Conservation (phyloP, 2,113 vertebrate genomes). For the Dasyornis broadbenti region DNA sequence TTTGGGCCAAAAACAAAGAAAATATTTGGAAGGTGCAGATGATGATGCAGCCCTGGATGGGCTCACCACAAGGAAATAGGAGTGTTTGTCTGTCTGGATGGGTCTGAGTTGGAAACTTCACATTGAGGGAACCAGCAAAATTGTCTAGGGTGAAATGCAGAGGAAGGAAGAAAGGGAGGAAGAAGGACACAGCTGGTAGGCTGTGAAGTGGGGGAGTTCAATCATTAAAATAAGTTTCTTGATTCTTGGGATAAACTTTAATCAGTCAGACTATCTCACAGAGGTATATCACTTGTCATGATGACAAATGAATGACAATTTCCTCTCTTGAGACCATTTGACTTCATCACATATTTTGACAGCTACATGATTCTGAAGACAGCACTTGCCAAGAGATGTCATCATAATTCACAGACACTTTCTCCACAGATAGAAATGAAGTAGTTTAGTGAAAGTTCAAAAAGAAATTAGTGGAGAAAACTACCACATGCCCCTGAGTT, state of each 20-base stretch:
- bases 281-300: slow-evolving; percentile 35
- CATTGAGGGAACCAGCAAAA: not conserved
- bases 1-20: not conserved
- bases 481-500: not conserved
- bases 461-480: not conserved
- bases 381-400: slow-evolving; percentile 42
- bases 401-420: slow-evolving; percentile 43
- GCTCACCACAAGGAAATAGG: not conserved
- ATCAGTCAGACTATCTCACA: slow-evolving; percentile 15
- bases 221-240: slow-evolving; percentile 6
- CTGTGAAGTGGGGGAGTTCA: not conserved
- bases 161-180: not conserved
- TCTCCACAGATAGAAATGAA: slow-evolving; percentile 22
- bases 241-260: slow-evolving; percentile 39
- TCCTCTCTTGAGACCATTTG: slow-evolving; percentile 47
- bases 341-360: slow-evolving; percentile 62
- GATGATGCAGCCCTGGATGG: not conserved
- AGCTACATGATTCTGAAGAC: slow-evolving; percentile 44
- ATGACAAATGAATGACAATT: slow-evolving; percentile 55
- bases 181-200: not conserved
- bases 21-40: not conserved
- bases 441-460: slow-evolving; percentile 8
- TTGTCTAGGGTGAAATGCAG: not conserved
- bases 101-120: not conserved
- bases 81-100: not conserved